A percentile compares a stretch with the other conserved stretches of the same genome.
Conservation (phyloP, 2,888 invertebrate genomes). For the Synergus laeviventris region DNA sequence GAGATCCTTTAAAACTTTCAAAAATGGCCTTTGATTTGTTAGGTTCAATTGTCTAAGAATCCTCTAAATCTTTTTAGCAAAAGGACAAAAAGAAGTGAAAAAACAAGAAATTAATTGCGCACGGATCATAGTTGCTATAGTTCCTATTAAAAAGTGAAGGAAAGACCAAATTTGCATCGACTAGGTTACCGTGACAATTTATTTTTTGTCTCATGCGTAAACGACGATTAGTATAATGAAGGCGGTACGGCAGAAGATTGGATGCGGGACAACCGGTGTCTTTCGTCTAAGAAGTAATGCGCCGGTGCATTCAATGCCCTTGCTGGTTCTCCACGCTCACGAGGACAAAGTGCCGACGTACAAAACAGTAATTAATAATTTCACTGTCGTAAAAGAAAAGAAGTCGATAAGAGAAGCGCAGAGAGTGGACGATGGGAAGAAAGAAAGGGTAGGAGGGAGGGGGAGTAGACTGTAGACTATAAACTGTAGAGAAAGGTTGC, state of each 20-base stretch:
- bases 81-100: too few species aligned
- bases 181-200: conserved; percentile 2
- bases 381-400: conserved; percentile 61
- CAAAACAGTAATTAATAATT: conserved; percentile 71
- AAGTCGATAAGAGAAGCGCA: conserved; percentile 28
- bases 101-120: too few species aligned
- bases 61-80: too few species aligned
- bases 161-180: not conserved
- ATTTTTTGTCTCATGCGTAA: conserved; percentile 21
- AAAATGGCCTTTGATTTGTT: too few species aligned
- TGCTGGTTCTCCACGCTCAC: conserved; percentile 55
- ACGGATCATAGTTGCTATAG: too few species aligned
- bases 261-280: conserved; percentile 26
- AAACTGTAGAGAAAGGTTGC: conserved; percentile 19
- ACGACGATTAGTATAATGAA: conserved; percentile 39
- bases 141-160: not conserved
- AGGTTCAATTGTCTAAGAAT: too few species aligned
- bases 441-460: conserved; percentile 42
- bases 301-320: conserved; percentile 20
- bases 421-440: conserved; percentile 43
- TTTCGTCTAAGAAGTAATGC: conserved; percentile 21
- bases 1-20: too few species aligned
- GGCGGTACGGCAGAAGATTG: conserved; percentile 26
- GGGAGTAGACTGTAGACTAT: conserved; percentile 20
- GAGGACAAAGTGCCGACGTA: conserved; percentile 54